phyloP scores from a whole-genome alignment of 2,797 vertebrate species.

The Epinephelus malabaricus region DNA sequence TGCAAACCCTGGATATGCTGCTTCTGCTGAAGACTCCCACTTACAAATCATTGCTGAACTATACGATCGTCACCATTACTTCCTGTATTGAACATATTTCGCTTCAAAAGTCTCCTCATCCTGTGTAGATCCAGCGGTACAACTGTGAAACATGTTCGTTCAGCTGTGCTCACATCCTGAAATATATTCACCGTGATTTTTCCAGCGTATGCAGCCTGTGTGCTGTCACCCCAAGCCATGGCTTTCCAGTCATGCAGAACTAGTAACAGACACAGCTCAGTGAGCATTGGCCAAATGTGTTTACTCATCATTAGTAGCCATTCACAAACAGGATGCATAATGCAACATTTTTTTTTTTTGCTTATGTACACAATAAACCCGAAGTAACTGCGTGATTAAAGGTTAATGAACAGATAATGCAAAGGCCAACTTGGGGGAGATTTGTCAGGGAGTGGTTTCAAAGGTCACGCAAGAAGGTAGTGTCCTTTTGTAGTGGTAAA shows the following conservation, averaged over 20 bases:
- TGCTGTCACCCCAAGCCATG: slow-evolving; percentile 56
- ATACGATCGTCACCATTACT: neutral
- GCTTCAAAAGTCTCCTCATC: slow-evolving; percentile 15
- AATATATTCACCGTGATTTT: slow-evolving; percentile 48
- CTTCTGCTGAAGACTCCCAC: neutral
- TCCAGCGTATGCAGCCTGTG: slow-evolving; percentile 32
- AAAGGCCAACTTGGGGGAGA: slow-evolving; percentile 48
- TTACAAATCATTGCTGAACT: neutral
- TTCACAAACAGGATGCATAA: slow-evolving; percentile 39
- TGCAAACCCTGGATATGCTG: slow-evolving; percentile 10
- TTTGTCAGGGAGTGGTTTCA: slow-evolving; percentile 26
- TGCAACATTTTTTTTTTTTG: slow-evolving; percentile 4
- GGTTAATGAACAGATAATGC: slow-evolving; percentile 67
- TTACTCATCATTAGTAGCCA: slow-evolving; percentile 70
- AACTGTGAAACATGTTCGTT: slow-evolving; percentile 28
- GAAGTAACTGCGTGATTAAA: slow-evolving; percentile 29
- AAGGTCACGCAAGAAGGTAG: slow-evolving; percentile 6
- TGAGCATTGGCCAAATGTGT: slow-evolving; percentile 65
- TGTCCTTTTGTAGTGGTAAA: neutral
- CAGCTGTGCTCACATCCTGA: slow-evolving; percentile 40
- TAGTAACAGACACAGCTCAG: slow-evolving; percentile 65
- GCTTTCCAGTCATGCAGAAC: slow-evolving; percentile 73
- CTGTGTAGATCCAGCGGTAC: neutral
- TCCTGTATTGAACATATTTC: neutral
- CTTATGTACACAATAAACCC: slow-evolving; percentile 48